phyloP scores from a whole-genome alignment of 2,888 invertebrate genomes.

The Sphaerophoria taeniata region DNA sequence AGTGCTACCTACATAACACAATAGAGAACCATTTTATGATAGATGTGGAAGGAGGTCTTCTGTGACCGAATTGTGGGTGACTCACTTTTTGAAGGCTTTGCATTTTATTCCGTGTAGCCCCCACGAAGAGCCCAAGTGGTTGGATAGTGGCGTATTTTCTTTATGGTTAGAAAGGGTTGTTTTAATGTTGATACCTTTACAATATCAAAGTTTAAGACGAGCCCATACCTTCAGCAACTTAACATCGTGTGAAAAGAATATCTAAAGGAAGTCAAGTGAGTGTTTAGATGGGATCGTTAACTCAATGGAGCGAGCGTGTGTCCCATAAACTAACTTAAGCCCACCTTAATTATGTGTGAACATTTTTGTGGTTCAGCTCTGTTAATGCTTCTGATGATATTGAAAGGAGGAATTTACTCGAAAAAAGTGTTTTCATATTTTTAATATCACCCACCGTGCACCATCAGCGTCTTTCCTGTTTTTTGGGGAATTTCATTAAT shows the following conservation, averaged over 20 bases:
- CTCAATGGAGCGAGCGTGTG: neutral
- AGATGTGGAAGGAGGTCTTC: too few relatives aligned
- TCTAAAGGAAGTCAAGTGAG: constrained; percentile 15
- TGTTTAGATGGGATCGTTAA: constrained; percentile 15
- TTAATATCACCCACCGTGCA: too few relatives aligned
- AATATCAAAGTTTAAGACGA: neutral
- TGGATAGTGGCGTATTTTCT: neutral
- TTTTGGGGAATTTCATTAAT: too few relatives aligned
- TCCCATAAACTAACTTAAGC: constrained; percentile 16
- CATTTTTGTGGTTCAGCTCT: neutral
- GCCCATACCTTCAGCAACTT: neutral
- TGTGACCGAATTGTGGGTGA: too few relatives aligned
- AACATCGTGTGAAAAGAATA: constrained; percentile 23
- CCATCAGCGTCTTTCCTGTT: too few relatives aligned
- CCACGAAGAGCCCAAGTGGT: neutral
- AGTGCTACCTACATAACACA: too few relatives aligned
- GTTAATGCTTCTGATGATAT: neutral
- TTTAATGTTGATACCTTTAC: constrained; percentile 22
- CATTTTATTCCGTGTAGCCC: constrained; percentile 2
- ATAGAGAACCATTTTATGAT: too few relatives aligned
- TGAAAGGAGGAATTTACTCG: neutral
- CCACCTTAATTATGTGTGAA: constrained; percentile 15
- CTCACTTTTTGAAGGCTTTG: too few relatives aligned
- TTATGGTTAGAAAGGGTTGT: constrained; percentile 10
- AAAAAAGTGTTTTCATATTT: too few relatives aligned